Evolutionary conservation across 2,113 vertebrate genomes (phyloP), one percentile per base, ranked within the genome.

Genomic region (Pipa parva): DNA sequence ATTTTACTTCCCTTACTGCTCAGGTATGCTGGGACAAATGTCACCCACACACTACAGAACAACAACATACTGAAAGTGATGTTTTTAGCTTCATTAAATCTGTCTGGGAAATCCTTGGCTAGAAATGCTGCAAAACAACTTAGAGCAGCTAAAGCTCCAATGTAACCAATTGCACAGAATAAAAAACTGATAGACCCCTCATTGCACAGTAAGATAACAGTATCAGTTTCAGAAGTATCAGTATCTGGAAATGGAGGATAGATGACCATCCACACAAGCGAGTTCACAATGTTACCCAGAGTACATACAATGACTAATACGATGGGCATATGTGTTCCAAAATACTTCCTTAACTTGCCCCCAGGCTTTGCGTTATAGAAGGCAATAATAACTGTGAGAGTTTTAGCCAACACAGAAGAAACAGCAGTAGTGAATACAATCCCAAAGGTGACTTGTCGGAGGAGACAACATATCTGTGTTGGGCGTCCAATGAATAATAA

Each of bases 61-160:
- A 57, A 39, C 26, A 66, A 46, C 63, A 66, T 66, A 33, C 63
- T 66, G 28, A 66, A 66, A 5, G 52, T 66, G 55, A 66, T 66
- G 20, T 46, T 29, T 20, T 66, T 66, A 17, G 54, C 52, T 52
- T 66, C 39, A 24, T 57, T 66, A 20, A 57, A 66, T 18, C n/a
- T 24, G 39, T 48, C 27, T 3, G 63, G 63, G 28, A 66, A 13
- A 6, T 57, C 56, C 39, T 54, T 57, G 26, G 63, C 63, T 22
- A 37, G 54, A 27, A 66, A 57, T 11, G 63, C 63, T 28, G 48
- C 56, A 20, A 58, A 6, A 2, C 10, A 36, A 58, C 63, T 58
- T 56, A 21, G 27, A 37, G 49, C 7, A 2, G 63, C 54, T n/a
- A 67, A 29, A 17, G 18, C 36, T 12, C 54, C 55, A 18, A 67